Evolutionary conservation across 2,888 invertebrate genomes (phyloP).

Genomic region (Drosophila picticornis): DNA sequence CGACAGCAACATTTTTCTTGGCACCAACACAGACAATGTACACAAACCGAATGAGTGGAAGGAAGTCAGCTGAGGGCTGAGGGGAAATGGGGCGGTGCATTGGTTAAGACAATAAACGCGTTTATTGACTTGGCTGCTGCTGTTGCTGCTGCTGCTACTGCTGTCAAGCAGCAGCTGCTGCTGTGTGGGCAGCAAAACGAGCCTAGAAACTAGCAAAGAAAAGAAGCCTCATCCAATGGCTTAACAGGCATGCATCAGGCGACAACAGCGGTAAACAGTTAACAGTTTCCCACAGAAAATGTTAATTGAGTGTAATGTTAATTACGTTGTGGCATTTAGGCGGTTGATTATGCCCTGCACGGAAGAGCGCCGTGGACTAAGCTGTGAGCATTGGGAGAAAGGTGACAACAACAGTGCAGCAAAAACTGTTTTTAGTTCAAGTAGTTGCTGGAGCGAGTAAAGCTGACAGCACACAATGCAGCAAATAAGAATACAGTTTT

Average conservation of each 20-base stretch:
- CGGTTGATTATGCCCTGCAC: conserved; percentile 53
- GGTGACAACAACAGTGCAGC: conserved; percentile 6
- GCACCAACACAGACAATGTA: conserved; percentile 79
- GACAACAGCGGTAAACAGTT: conserved; percentile 68
- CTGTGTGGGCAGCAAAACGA: conserved; percentile 54
- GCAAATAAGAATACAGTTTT: not conserved
- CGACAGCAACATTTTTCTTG: conserved; percentile 80
- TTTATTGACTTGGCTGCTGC: conserved; percentile 76
- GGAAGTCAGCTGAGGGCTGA: conserved; percentile 43
- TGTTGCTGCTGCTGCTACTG: conserved; percentile 3
- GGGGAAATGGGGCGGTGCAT: conserved; percentile 15
- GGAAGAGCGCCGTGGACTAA: not conserved
- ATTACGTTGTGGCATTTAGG: conserved; percentile 70
- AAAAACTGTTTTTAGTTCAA: conserved; percentile 22
- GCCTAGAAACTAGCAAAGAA: conserved; percentile 24
- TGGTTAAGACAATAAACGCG: conserved; percentile 78
- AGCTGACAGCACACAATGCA: not conserved
- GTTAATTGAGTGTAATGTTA: conserved; percentile 81
- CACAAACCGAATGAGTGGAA: conserved; percentile 59
- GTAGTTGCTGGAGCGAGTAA: not conserved
- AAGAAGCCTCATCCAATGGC: conserved; percentile 15
- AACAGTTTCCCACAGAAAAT: conserved; percentile 68
- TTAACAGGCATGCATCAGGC: conserved; percentile 39
- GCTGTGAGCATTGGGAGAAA: conserved; percentile 24
- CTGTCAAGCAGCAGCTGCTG: conserved; percentile 37